A percentile compares a stretch with the other conserved stretches of the same genome.
Conservation (phyloP, 1,140 invertebrate species). For the Rhopalosiphum padi region DNA sequence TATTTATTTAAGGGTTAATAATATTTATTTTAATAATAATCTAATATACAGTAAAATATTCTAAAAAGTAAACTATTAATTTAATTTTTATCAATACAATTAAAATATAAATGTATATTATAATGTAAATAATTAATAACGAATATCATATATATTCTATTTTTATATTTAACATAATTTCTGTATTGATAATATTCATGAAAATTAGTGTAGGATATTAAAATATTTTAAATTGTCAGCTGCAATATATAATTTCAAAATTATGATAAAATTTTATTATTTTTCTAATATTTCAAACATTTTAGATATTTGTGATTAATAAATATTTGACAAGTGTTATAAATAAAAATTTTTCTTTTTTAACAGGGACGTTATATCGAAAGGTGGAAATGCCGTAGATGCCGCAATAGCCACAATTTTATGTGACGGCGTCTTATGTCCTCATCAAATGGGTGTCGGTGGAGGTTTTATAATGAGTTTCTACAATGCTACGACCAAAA, state of each 20-base stretch:
- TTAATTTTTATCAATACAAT: background rate
- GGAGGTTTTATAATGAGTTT: constrained; percentile 83
- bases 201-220: background rate
- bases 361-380: constrained; percentile 69
- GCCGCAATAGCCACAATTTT: constrained; percentile 80
- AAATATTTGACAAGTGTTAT: background rate
- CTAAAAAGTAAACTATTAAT: background rate
- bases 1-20: no score
- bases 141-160: background rate
- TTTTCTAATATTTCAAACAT: no score
- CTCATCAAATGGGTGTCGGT: constrained; percentile 82
- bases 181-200: background rate
- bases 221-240: background rate
- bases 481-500: constrained; percentile 69
- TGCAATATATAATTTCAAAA: background rate
- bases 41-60: background rate
- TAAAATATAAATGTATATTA: no score
- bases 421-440: constrained; percentile 83
- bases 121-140: no score
- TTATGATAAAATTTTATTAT: background rate
- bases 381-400: constrained; percentile 81
- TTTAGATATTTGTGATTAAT: background rate
- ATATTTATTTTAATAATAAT: background rate
- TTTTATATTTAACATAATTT: background rate
- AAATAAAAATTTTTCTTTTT: background rate